phyloP scores from a whole-genome alignment of 1,140 invertebrate species.

The Elymnias hypermnestra region DNA sequence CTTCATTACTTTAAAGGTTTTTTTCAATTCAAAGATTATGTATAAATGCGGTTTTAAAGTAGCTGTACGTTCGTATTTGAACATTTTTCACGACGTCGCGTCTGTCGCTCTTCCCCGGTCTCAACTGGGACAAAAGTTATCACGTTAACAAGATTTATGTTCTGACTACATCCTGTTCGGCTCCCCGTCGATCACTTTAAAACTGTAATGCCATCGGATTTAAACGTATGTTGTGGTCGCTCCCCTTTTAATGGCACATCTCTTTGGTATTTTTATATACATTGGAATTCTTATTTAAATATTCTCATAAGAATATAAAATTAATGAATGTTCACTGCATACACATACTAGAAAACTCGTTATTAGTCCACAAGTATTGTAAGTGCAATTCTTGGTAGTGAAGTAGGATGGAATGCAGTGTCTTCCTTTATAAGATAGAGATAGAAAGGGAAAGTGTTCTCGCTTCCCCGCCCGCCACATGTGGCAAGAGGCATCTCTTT shows the following conservation, averaged over 20 bases:
- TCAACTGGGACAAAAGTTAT: conserved; percentile 35
- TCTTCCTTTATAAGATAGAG: no score
- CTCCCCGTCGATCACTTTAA: conserved; percentile 27
- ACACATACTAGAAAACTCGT: no score
- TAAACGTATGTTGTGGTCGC: conserved; percentile 1
- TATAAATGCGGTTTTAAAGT: conserved; percentile 28
- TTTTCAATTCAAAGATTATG: conserved; percentile 35
- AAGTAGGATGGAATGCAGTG: no score
- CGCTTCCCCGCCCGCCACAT: no score
- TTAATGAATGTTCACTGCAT: no score
- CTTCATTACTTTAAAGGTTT: conserved; percentile 34
- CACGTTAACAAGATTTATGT: conserved; percentile 41
- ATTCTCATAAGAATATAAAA: neutral
- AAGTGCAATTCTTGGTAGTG: no score
- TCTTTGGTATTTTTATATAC: no score
- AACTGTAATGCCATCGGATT: conserved; percentile 24
- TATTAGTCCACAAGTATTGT: no score
- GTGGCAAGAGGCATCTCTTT: no score
- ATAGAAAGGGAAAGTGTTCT: no score
- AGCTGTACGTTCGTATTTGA: conserved; percentile 18
- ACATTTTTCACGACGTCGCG: conserved; percentile 31
- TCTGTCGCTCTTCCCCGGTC: conserved; percentile 29
- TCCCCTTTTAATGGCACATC: neutral
- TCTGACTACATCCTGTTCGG: conserved; percentile 30
- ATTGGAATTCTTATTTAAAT: no score